Evolutionary conservation across 2,888 invertebrate genomes (phyloP), one percentile per base, ranked within the genome.

Genomic region (Dermolepida albohirtum): DNA sequence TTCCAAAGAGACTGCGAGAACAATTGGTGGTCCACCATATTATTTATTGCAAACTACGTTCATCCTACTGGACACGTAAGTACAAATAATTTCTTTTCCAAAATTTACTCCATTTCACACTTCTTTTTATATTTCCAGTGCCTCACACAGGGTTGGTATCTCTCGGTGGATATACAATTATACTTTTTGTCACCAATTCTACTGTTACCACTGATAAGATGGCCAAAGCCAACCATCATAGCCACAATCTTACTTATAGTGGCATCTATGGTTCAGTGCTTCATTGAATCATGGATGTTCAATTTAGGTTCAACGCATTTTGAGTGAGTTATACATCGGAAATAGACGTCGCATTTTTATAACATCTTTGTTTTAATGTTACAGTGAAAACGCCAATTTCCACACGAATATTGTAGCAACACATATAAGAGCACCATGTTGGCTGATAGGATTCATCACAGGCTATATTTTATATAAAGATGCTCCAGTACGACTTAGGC

Each of bases 141-240:
- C 75, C 75, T 88, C 39, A 81, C 82, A 29, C 88, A 87, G 73
- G 84, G 86, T 0, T 89, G 89, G 88, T 88, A 88, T 73, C 77
- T 89, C 44, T 85, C 87, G 2, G 86, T 88, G 10, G 88, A 89
- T 73, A 87, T 86, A 73, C 88, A 89, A 74, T 76, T 88, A 43
- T 88, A 85, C 74, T 80, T 86, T 73, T 68, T 88, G 11, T 86
- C 88, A 0, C 88, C 88, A 1, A 71, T 88, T 22, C 55, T 74
- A 10, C 47, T 74, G 22, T 49, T 73, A n/a, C 74, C 73, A 22
- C 12, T 74, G 40, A 69, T 59, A 14, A 70, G 55, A 66, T 72
- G 70, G 69, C 70, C 72, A n/a, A 71, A 67, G 47, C 43, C 39
- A 7, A 70, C 72, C 5, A 27, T 72, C 5, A 41, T 52, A 29